Evolutionary conservation across 2,113 vertebrate species (phyloP).

Genomic region (Anoura caudifer): DNA sequence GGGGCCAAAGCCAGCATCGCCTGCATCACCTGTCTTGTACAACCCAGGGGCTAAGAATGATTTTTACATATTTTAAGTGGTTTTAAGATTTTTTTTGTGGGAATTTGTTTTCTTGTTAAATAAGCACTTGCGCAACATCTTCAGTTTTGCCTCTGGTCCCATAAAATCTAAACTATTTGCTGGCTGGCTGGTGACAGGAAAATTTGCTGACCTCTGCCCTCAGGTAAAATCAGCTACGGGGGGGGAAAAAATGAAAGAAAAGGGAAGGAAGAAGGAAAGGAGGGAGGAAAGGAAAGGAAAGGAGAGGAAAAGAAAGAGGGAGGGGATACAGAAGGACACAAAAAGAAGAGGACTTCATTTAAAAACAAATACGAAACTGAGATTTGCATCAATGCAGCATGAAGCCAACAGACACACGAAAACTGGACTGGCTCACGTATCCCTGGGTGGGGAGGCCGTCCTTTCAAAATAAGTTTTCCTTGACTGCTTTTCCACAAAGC

Average conservation of each 20-base stretch:
- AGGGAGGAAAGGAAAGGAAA: accelerated
- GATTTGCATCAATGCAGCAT: accelerated
- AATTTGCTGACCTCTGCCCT: background rate
- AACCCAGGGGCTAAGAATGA: no score
- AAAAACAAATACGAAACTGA: background rate
- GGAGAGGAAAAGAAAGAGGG: no score
- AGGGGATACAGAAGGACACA: no score
- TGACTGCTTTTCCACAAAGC: constrained; percentile 54
- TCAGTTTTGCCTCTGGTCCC: background rate
- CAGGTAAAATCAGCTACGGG: background rate
- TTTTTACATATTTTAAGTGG: background rate
- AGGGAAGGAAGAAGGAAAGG: no score
- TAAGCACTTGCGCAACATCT: background rate
- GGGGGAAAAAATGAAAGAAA: no score
- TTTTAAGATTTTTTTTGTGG: background rate
- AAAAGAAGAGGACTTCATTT: background rate
- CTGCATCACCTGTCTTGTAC: accelerated
- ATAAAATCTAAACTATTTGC: background rate
- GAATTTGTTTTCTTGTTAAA: background rate
- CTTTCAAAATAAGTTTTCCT: constrained; percentile 52
- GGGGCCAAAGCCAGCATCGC: background rate
- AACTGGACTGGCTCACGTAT: accelerated
- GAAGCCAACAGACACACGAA: background rate
- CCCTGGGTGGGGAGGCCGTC: background rate
- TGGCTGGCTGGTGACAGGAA: background rate